These are phyloP conservation scores for Malurus splendens DNA, from an alignment of 2,797 vertebrate species.

Conservation along the genomic window DNA sequence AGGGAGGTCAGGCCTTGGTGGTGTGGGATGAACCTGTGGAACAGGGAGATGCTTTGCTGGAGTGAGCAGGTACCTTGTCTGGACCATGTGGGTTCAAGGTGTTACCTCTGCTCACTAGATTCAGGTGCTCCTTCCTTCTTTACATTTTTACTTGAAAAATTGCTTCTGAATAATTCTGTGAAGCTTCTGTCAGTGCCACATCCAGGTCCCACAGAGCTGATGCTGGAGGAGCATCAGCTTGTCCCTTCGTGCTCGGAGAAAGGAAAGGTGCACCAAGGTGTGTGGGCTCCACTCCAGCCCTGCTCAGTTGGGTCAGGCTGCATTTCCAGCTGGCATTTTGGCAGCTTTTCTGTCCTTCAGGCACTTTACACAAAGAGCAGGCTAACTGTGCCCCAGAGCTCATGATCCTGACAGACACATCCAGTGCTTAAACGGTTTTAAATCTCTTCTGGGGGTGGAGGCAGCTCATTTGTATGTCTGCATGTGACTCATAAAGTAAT, in stretches of 20 bases:
- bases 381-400: neutral
- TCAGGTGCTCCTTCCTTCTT: neutral
- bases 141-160: conserved; percentile 22
- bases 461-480: neutral
- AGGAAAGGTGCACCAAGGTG: neutral
- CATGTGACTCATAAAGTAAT: neutral
- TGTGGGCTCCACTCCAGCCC: neutral
- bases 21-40: neutral
- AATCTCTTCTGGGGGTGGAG: neutral
- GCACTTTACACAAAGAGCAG: neutral
- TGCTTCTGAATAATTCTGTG: neutral
- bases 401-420: neutral
- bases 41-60: neutral
- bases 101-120: neutral
- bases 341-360: neutral
- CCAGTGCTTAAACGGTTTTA: neutral
- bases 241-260: rapidly evolving
- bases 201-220: neutral
- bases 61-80: neutral
- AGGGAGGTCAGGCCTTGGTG: neutral
- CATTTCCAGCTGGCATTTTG: neutral
- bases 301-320: neutral
- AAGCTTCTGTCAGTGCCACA: neutral
- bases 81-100: neutral
- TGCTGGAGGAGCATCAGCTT: neutral